A percentile compares a stretch with the other conserved stretches of the same genome.
These are phyloP conservation scores for Poeciliopsis retropinna DNA, from an alignment of 2,113 vertebrate genomes.

Conservation along the genomic window DNA sequence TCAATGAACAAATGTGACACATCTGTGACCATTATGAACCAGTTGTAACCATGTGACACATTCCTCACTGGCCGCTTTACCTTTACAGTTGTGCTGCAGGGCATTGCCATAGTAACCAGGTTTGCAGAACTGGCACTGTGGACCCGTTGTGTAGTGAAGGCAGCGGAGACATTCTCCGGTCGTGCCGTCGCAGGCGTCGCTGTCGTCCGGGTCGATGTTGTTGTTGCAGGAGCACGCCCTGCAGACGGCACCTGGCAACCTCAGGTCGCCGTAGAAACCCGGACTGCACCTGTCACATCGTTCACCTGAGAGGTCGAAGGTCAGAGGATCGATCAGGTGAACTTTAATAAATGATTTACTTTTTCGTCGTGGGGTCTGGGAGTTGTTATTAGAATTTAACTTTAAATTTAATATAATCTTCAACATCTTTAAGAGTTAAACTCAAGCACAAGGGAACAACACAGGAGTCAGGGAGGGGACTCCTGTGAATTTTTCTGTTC, in stretches of 20 bases:
- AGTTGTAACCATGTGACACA: not conserved
- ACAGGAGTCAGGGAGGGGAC: not conserved
- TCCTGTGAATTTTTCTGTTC: too few species aligned
- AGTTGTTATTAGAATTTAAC: not conserved
- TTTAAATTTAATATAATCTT: not conserved
- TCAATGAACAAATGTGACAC: not conserved
- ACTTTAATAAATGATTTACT: not conserved
- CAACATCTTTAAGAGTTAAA: not conserved
- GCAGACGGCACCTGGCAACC: conserved; percentile 64
- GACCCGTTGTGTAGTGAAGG: conserved; percentile 84
- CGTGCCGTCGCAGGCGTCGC: conserved; percentile 75
- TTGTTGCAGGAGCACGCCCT: conserved; percentile 83
- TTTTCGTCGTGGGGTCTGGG: not conserved
- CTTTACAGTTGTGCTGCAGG: conserved; percentile 82
- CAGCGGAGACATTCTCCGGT: conserved; percentile 86
- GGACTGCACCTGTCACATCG: conserved; percentile 80
- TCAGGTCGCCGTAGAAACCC: conserved; percentile 84
- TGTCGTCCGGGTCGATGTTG: conserved; percentile 82
- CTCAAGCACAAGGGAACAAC: not conserved
- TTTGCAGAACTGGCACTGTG: conserved; percentile 84
- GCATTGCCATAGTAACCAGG: conserved; percentile 87
- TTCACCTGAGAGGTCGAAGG: conserved; percentile 71
- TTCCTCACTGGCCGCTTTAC: conserved; percentile 62
- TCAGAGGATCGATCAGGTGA: not conserved
- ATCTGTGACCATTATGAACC: not conserved